phyloP scores from a whole-genome alignment of 2,888 invertebrate species.

The Vesta saturnalis region DNA sequence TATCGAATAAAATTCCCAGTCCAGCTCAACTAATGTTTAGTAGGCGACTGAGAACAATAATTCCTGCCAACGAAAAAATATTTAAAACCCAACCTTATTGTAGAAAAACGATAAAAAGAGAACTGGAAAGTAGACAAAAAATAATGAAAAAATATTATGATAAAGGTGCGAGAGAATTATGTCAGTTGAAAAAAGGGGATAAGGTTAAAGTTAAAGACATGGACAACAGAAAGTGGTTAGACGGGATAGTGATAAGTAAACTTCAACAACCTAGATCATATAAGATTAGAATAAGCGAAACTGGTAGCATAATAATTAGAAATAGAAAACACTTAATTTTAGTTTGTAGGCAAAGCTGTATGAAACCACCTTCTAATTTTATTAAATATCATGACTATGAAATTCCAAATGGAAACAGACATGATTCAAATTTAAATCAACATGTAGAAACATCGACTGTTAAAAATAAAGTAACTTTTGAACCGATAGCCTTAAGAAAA shows the following conservation, averaged over 20 bases:
- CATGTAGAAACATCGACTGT: neutral
- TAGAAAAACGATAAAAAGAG: neutral
- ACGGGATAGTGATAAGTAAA: neutral
- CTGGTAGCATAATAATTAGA: too few relatives aligned
- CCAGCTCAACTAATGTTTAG: too few relatives aligned
- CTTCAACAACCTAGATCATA: neutral
- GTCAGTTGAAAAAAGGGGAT: neutral
- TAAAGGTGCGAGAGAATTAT: neutral
- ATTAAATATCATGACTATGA: too few relatives aligned
- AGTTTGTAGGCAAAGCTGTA: too few relatives aligned
- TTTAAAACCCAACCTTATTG: too few relatives aligned
- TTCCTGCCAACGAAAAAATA: too few relatives aligned
- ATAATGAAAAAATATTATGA: conserved; percentile 1
- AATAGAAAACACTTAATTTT: too few relatives aligned
- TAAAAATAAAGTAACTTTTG: neutral
- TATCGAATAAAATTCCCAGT: too few relatives aligned
- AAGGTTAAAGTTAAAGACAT: neutral
- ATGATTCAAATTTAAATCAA: neutral
- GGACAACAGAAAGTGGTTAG: too few relatives aligned
- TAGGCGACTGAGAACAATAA: too few relatives aligned
- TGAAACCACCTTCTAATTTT: neutral
- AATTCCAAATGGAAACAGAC: too few relatives aligned
- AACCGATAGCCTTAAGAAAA: neutral
- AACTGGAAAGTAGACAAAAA: neutral
- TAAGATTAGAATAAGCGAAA: too few relatives aligned